Percentiles rank a stretch among this genome's conserved stretches.
phyloP scores from a whole-genome alignment of 64 coral and sea anemone genomes.

The Trachythela sp. region DNA sequence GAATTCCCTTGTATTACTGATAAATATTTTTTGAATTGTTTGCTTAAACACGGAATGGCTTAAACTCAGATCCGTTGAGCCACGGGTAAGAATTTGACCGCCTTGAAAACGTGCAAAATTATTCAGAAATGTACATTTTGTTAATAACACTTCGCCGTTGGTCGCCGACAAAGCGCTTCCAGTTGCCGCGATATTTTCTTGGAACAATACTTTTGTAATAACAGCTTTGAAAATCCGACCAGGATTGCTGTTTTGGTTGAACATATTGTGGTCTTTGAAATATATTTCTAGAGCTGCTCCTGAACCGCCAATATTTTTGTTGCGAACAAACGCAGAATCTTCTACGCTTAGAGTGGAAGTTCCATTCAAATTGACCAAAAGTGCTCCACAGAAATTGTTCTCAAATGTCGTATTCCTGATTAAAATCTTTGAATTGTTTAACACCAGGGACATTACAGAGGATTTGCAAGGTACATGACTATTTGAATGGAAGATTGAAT shows the following conservation, averaged over 20 bases:
- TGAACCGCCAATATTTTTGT: background rate
- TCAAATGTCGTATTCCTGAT: background rate
- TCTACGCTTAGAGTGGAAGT: background rate
- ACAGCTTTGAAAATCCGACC: background rate
- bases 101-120: conserved; percentile 59
- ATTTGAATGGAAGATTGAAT: background rate
- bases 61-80: no score
- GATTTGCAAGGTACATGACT: background rate
- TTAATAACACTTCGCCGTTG: conserved; percentile 27
- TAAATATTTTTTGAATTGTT: background rate
- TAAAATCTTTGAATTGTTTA: background rate
- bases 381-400: background rate
- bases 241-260: background rate
- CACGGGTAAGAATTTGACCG: background rate
- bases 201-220: conserved; percentile 4
- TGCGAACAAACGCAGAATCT: background rate
- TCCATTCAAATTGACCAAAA: background rate
- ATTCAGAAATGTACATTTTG: conserved; percentile 53
- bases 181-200: conserved; percentile 31
- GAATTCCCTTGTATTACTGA: background rate
- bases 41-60: background rate
- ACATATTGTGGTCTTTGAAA: background rate
- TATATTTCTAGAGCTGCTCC: background rate
- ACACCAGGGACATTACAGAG: background rate
- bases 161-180: conserved; percentile 27